Conservation (phyloP, 2,113 vertebrate genomes). For the Micromys minutus region DNA sequence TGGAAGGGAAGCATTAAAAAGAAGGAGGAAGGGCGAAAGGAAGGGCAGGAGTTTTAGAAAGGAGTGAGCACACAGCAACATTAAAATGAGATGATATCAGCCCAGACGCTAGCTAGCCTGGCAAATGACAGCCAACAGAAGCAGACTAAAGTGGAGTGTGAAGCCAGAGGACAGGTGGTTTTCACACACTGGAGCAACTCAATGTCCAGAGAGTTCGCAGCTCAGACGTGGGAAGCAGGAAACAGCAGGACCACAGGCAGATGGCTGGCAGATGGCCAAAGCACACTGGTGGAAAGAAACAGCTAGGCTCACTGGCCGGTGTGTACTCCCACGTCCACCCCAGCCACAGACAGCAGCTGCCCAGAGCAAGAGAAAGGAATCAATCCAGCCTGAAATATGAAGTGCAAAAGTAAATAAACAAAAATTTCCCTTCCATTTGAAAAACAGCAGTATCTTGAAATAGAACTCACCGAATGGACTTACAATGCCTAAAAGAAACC, state of each 20-base stretch:
- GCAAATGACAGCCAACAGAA: neutral
- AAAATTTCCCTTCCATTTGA: neutral
- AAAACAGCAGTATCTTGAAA: neutral
- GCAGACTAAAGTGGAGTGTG: neutral
- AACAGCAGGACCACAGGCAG: neutral
- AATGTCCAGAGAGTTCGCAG: neutral
- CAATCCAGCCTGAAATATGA: neutral
- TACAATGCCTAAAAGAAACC: neutral
- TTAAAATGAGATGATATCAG: neutral
- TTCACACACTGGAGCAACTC: neutral
- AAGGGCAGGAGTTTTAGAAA: neutral
- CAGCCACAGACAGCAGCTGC: neutral
- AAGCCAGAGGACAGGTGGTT: neutral
- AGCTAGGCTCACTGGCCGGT: rapidly evolving
- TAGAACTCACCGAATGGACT: neutral
- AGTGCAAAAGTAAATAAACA: neutral
- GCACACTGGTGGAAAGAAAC: neutral
- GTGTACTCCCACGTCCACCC: neutral
- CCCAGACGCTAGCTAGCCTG: neutral
- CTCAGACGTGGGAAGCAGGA: neutral
- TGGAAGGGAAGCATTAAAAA: neutral
- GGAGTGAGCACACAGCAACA: no score
- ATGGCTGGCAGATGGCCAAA: neutral
- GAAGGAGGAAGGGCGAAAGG: neutral
- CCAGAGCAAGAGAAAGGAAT: neutral